phyloP scores from a whole-genome alignment of 2,888 invertebrate species.

The Metacarcinus magister region DNA sequence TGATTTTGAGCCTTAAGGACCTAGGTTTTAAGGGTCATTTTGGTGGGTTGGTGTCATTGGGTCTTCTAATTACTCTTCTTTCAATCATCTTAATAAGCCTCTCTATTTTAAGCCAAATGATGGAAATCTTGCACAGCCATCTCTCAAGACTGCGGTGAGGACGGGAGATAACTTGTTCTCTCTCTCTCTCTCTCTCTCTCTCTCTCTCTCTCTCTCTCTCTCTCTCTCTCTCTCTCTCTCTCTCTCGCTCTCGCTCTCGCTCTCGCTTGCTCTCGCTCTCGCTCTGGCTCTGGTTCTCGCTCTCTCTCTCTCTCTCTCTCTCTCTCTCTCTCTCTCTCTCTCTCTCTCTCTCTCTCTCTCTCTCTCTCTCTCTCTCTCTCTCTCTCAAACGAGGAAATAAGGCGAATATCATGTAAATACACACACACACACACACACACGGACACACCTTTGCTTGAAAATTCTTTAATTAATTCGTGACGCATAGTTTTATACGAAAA shows the following conservation, averaged over 20 bases:
- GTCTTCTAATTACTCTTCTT: constrained; percentile 77
- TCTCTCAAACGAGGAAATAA: neutral
- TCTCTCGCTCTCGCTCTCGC: neutral
- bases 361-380: constrained; percentile 38
- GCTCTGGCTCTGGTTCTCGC: too few relatives aligned
- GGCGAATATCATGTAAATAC: neutral
- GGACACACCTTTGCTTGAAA: neutral
- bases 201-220: neutral
- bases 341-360: constrained; percentile 46
- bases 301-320: too few relatives aligned
- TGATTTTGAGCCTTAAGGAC: neutral
- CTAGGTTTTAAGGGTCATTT: neutral
- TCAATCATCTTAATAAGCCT: constrained; percentile 80
- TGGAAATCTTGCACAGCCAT: constrained; percentile 70
- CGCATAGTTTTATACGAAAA: neutral
- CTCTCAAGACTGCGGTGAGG: constrained; percentile 47
- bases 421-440: constrained; percentile 47
- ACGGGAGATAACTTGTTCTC: neutral
- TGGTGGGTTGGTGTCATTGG: constrained; percentile 51
- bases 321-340: neutral
- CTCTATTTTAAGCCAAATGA: constrained; percentile 78
- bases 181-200: constrained; percentile 51
- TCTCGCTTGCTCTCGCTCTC: neutral
- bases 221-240: constrained; percentile 26
- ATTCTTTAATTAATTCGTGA: neutral